Evolutionary conservation across 2,797 vertebrate genomes (phyloP), one percentile per base, ranked within the genome.

Genomic region (Silurus aristotelis): DNA sequence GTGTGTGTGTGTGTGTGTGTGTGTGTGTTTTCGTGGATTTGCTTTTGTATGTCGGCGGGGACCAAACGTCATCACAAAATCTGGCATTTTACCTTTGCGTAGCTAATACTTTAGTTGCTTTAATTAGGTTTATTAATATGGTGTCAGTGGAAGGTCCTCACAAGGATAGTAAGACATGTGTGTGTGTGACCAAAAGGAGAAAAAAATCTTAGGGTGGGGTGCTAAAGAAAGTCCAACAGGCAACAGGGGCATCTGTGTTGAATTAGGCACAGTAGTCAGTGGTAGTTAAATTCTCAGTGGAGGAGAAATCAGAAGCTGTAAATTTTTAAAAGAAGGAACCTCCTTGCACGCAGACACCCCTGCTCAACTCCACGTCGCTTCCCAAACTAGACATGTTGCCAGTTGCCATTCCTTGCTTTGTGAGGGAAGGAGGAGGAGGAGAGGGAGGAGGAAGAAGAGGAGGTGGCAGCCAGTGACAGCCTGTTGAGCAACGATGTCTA

Each of bases 231-330:
- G 85, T 89, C 86, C 83, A 87, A 84, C 81, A 80, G 22, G 86
- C 85, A 87, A 77, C 83, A 82, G 48, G 85, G 77, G 83, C 88
- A 93, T 95, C 93, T 95, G 94, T 93, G 93, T 95, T 95, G 93
- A 95, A 94, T 95, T 95, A 95, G 92, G 89, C 93, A 91, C 93
- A 93, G 94, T 92, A 94, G 94, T 94, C 93, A 93, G 91, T 93
- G 93, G 92, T 91, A 87, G 87, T 89, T 93, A 93, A 94, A 94
- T 94, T 87, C 87, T 93, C 90, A 92, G 93, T 92, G 93, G 93
- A 92, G 93, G 92, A 91, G 92, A 90, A 93, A 91, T 91, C 91
- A 90, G 90, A 93, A 93, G 94, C 92, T 93, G 93, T 93, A 93
- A 92, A 92, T 91, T 93, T 94, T 94, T 93, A 91, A 94, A 92